Percentiles rank a stretch among this genome's conserved stretches.
phyloP scores from a whole-genome alignment of 2,113 vertebrate genomes.

The Aramus guarauna region DNA sequence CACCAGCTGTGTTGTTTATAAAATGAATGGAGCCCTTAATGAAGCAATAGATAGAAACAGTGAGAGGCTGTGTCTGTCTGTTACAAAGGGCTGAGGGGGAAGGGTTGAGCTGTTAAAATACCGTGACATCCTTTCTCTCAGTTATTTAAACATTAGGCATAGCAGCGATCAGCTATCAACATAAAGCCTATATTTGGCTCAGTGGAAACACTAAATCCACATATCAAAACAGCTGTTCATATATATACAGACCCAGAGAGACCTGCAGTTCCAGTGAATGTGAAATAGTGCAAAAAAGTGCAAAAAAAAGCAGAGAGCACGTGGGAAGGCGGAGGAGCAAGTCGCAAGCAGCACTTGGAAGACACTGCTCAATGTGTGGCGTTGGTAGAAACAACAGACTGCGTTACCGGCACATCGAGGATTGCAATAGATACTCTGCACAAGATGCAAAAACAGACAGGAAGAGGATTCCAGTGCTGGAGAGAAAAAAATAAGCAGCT shows the following conservation, averaged over 20 bases:
- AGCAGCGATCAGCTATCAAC: background rate
- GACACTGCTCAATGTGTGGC: background rate
- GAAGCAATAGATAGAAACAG: conserved; percentile 40
- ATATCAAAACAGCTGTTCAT: background rate
- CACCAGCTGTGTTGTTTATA: conserved; percentile 54
- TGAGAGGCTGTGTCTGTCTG: conserved; percentile 8
- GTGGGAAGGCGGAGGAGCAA: background rate
- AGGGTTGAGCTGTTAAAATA: conserved; percentile 22
- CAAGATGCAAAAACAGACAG: background rate
- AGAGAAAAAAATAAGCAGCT: conserved; percentile 44
- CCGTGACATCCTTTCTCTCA: conserved; percentile 12
- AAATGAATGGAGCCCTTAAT: conserved; percentile 61
- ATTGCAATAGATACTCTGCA: background rate
- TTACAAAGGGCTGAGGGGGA: conserved; percentile 14
- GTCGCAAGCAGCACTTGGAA: background rate
- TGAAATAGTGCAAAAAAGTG: background rate
- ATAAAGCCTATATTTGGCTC: background rate
- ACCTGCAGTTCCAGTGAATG: background rate
- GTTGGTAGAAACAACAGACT: background rate
- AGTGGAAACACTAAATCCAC: background rate
- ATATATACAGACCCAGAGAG: background rate
- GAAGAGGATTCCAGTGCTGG: background rate
- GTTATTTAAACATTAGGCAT: conserved; percentile 10
- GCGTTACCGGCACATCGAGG: accelerated
- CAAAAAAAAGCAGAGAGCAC: background rate